phyloP scores from a whole-genome alignment of 2,888 invertebrate genomes.

The Tortrix viridana region DNA sequence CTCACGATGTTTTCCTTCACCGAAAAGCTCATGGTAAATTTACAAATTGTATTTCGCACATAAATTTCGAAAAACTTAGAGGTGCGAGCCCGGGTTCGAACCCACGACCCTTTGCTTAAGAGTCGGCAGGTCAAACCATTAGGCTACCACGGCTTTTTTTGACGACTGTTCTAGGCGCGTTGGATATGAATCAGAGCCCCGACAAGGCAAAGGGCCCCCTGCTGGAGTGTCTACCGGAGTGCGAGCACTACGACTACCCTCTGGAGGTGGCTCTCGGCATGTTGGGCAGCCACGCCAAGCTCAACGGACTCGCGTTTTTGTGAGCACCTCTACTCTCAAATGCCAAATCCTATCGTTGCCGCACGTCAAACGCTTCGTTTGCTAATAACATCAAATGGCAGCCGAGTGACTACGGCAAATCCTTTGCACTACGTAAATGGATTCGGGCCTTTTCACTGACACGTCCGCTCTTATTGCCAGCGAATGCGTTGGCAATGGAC shows the following conservation, averaged over 20 bases:
- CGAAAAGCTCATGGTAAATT: too few relatives aligned
- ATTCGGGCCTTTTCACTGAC: not conserved
- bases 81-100: too few relatives aligned
- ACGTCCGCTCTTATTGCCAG: not conserved
- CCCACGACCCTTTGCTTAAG: too few relatives aligned
- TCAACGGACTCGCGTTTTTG: slow-evolving; percentile 77
- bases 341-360: not conserved
- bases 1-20: too few relatives aligned
- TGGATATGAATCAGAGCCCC: not conserved
- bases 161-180: slow-evolving; percentile 19
- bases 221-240: slow-evolving; percentile 84
- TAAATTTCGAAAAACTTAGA: too few relatives aligned
- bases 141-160: too few relatives aligned
- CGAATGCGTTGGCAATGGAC: not conserved
- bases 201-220: slow-evolving; percentile 8
- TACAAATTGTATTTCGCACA: too few relatives aligned
- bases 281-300: slow-evolving; percentile 71
- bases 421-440: not conserved
- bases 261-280: slow-evolving; percentile 86
- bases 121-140: too few relatives aligned
- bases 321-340: slow-evolving; percentile 57
- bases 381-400: not conserved
- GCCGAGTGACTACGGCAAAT: not conserved
- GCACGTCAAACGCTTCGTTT: not conserved
- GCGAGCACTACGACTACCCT: slow-evolving; percentile 85